Evolutionary conservation across 2,888 invertebrate genomes (phyloP), one percentile per base, ranked within the genome.

Genomic region (Philopedon plagiatum): DNA sequence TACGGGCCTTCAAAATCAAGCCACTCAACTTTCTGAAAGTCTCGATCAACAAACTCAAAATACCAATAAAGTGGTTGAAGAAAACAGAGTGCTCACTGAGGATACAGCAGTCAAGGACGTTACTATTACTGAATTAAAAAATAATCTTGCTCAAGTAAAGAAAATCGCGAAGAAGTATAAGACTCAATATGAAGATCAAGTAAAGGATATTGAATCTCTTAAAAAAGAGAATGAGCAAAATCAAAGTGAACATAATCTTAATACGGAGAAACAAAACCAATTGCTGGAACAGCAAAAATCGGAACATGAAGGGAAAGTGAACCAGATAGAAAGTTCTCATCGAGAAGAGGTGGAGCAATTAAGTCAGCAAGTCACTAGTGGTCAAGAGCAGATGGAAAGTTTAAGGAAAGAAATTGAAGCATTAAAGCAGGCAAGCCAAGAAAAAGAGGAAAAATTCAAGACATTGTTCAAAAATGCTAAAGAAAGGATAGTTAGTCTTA

Each of bases 151-250:
- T 1, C 84, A 84, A 75, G 91, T 95, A 39, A 90, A 94, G 77
- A 96, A 94, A 83, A 95, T 98, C 77, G 98, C 97, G 5, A 94
- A 96, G 80, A 96, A 96, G 81, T 98, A 97, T 83, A 97, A 97
- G 85, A 92, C 91, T 8, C 94, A 93, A 78, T 95, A 90, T 82
- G 93, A 94, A 82, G 95, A 95, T 78, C 87, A 94, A 18, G 87
- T 89, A 0, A 93, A 92, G 82, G 88, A 90, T 13, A 86, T 89
- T 18, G 91, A 92, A 76, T 69, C 77, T 3, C 65, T 84, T 49
- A 84, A 83, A 67, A 79, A 82, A 49, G 80, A 83, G 63, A 76
- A 74, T 21, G 82, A 82, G 62, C 88, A 88, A 75, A 89, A 87
- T 76, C 85, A 84, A 63, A 91, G 89, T 78, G 89, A 90, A 76